Percentiles rank a stretch among this genome's conserved stretches.
Conservation (phyloP, 2,888 invertebrate species). For the Dendrolimus pini region DNA sequence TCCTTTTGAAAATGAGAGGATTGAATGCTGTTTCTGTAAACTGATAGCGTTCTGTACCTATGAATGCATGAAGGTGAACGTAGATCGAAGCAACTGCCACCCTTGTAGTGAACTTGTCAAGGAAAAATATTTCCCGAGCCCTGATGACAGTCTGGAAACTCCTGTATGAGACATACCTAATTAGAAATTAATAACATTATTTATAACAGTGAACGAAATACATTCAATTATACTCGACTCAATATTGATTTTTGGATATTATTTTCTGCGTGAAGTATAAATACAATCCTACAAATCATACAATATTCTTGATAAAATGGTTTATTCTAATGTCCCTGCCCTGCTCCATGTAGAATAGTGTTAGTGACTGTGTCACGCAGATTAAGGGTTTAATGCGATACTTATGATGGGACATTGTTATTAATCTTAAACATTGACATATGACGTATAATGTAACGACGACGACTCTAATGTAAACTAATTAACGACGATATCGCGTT, state of each 20-base stretch:
- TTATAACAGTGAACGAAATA: background rate
- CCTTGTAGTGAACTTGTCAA: conserved; percentile 48
- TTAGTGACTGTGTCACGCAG: too few relatives aligned
- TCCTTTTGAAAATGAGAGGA: conserved; percentile 32
- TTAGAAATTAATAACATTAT: background rate
- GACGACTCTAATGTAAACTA: too few relatives aligned
- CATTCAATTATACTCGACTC: too few relatives aligned
- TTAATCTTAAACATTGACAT: too few relatives aligned
- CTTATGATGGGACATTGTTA: too few relatives aligned
- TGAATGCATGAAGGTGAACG: conserved; percentile 43
- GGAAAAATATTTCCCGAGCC: conserved; percentile 30
- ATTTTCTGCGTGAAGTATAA: too few relatives aligned
- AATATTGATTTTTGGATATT: too few relatives aligned
- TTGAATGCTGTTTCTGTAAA: conserved; percentile 41
- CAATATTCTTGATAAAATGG: background rate
- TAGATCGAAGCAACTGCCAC: conserved; percentile 37
- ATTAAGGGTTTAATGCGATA: too few relatives aligned
- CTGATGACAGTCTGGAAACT: conserved; percentile 1
- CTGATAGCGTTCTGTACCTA: conserved; percentile 45
- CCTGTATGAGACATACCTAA: background rate
- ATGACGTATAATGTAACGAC: too few relatives aligned
- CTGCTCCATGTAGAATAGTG: too few relatives aligned
- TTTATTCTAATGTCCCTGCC: too few relatives aligned
- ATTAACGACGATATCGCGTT: too few relatives aligned
- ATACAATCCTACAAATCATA: background rate